Evolutionary conservation across 2,113 vertebrate genomes (phyloP).

Genomic region (Aphyosemion australe): DNA sequence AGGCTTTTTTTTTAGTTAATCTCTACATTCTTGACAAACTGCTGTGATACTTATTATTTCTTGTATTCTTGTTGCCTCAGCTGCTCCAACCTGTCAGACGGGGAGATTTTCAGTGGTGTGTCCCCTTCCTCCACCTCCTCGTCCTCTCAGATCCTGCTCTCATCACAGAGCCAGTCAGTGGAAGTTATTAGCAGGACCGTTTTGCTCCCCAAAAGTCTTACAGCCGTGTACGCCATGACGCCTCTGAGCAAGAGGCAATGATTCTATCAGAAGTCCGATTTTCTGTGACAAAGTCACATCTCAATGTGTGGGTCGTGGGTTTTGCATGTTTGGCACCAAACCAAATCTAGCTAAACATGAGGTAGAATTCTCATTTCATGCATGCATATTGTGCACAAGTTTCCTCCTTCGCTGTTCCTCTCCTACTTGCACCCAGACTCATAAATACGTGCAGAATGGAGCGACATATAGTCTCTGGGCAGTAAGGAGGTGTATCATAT

Average conservation of each 20-base stretch:
- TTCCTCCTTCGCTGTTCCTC: constrained; percentile 3
- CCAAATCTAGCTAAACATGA: constrained; percentile 5
- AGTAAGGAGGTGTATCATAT: constrained; percentile 63
- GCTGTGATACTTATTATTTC: constrained; percentile 55
- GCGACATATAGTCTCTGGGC: constrained; percentile 37
- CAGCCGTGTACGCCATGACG: constrained; percentile 30
- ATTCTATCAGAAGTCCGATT: neutral
- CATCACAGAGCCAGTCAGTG: neutral
- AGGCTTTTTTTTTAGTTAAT: neutral
- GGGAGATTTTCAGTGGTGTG: constrained; percentile 42
- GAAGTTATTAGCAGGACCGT: constrained; percentile 16
- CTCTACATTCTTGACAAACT: constrained; percentile 14
- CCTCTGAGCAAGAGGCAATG: constrained; percentile 11
- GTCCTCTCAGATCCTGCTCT: neutral
- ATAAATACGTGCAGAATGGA: constrained; percentile 59
- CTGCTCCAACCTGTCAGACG: constrained; percentile 71
- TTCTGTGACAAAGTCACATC: neutral
- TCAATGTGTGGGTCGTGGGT: neutral
- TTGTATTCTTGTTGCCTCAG: constrained; percentile 67
- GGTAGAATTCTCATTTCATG: neutral
- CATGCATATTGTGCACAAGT: constrained; percentile 5
- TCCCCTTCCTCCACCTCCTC: neutral
- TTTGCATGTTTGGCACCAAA: constrained; percentile 5
- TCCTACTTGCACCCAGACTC: constrained; percentile 3
- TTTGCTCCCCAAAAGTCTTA: neutral